These are phyloP conservation scores for Caenorhabditis plicata DNA, from an alignment of 2,888 invertebrate genomes.

Conservation along the genomic window DNA sequence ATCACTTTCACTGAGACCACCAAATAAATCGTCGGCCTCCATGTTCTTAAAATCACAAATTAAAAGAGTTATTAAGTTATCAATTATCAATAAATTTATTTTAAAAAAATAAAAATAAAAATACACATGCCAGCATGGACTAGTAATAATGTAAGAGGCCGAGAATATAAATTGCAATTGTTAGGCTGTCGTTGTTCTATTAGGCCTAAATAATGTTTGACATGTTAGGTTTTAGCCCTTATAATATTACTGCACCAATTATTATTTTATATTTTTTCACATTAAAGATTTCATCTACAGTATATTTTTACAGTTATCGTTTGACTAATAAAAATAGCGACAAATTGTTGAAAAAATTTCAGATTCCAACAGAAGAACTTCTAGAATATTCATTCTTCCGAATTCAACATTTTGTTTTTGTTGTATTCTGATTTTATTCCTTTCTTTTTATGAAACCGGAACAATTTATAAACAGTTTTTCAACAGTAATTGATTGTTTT, in stretches of 20 bases:
- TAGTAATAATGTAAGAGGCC: neutral
- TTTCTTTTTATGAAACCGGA: no score
- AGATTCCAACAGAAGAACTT: no score
- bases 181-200: neutral
- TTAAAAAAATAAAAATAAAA: neutral
- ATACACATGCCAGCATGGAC: neutral
- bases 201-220: neutral
- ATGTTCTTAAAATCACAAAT: neutral
- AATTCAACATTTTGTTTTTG: no score
- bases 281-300: neutral
- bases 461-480: no score
- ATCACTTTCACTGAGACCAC: constrained; percentile 34
- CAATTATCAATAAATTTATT: neutral
- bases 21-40: constrained; percentile 22
- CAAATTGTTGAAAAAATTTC: no score
- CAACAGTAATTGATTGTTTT: no score
- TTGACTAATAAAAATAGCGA: no score
- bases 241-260: no score
- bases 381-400: no score
- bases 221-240: no score
- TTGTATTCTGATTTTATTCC: no score
- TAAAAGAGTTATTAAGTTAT: neutral
- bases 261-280: no score
- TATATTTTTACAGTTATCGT: neutral
- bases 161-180: neutral